phyloP scores from a whole-genome alignment of 2,888 invertebrate genomes.

The Aleiodes testaceus region DNA sequence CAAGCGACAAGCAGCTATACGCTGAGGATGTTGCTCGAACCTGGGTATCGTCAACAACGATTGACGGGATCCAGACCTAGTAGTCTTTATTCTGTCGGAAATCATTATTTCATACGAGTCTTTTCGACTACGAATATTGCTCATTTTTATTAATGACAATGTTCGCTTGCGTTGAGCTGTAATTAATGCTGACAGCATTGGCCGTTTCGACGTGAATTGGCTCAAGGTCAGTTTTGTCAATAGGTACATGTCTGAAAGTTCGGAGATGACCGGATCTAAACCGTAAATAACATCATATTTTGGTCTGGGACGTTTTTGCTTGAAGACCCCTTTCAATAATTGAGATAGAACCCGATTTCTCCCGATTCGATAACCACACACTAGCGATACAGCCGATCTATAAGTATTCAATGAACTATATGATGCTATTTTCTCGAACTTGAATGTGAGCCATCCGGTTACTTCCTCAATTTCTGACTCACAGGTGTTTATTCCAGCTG shows the following conservation, averaged over 20 bases:
- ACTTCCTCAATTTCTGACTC: conserved; percentile 5
- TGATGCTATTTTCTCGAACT: conserved; percentile 7
- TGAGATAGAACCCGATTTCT: conserved; percentile 20
- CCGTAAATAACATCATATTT: neutral
- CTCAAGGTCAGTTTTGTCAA: neutral
- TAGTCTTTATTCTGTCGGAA: conserved; percentile 31
- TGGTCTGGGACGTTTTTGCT: conserved; percentile 31
- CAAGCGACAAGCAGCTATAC: too few species aligned
- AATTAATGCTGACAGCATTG: conserved; percentile 5
- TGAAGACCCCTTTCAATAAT: conserved; percentile 34
- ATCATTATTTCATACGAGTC: conserved; percentile 30
- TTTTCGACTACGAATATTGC: neutral
- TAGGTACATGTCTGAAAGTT: neutral
- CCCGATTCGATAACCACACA: conserved; percentile 14
- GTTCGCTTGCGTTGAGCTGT: conserved; percentile 21
- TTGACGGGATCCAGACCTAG: conserved; percentile 6
- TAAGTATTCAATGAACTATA: conserved; percentile 32
- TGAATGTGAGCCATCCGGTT: conserved; percentile 3
- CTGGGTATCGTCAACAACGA: conserved; percentile 21
- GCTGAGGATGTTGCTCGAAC: neutral
- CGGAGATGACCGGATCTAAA: neutral
- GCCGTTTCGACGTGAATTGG: neutral
- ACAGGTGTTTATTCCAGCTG: neutral
- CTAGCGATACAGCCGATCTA: conserved; percentile 31
- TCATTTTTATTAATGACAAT: neutral